Conservation (phyloP, 2,888 invertebrate species). For the Drosophila suboccidentalis region DNA sequence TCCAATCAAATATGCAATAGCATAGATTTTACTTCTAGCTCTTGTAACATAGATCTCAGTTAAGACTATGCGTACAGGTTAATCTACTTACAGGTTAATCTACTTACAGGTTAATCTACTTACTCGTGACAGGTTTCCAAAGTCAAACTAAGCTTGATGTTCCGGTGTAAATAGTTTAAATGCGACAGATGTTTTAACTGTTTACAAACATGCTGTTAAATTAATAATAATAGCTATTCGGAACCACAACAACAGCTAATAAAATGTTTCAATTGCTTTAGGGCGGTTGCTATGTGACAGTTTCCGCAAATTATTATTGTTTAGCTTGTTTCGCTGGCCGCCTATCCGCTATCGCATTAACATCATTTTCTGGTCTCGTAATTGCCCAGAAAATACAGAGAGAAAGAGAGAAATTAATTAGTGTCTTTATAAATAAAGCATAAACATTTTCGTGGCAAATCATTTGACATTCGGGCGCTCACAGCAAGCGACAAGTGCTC, state of each 20-base stretch:
- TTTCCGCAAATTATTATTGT: slow-evolving; percentile 75
- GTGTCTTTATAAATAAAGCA: slow-evolving; percentile 75
- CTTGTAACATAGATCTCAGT: neutral
- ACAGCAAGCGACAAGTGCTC: slow-evolving; percentile 44
- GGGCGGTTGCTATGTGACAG: slow-evolving; percentile 63
- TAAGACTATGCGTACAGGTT: slow-evolving; percentile 9
- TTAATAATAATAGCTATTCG: slow-evolving; percentile 61
- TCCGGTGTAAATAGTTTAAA: slow-evolving; percentile 33
- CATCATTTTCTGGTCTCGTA: slow-evolving; percentile 59
- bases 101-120: slow-evolving; percentile 14
- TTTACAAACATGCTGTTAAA: slow-evolving; percentile 40
- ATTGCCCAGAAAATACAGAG: slow-evolving; percentile 43
- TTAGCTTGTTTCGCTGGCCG: slow-evolving; percentile 43
- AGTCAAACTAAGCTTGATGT: slow-evolving; percentile 27
- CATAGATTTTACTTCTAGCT: slow-evolving; percentile 16
- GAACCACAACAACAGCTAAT: slow-evolving; percentile 31
- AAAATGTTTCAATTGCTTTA: slow-evolving; percentile 61
- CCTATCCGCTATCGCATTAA: slow-evolving; percentile 65
- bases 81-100: slow-evolving; percentile 8
- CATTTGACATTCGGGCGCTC: slow-evolving; percentile 74
- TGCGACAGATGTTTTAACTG: slow-evolving; percentile 22
- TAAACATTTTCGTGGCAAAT: slow-evolving; percentile 69
- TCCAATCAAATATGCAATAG: slow-evolving; percentile 24
- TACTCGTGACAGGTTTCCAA: slow-evolving; percentile 39
- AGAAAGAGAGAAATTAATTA: slow-evolving; percentile 70